A percentile compares a stretch with the other conserved stretches of the same genome.
These are phyloP conservation scores for Acanthochromis polyacanthus DNA, from an alignment of 2,113 vertebrate genomes.

Conservation along the genomic window DNA sequence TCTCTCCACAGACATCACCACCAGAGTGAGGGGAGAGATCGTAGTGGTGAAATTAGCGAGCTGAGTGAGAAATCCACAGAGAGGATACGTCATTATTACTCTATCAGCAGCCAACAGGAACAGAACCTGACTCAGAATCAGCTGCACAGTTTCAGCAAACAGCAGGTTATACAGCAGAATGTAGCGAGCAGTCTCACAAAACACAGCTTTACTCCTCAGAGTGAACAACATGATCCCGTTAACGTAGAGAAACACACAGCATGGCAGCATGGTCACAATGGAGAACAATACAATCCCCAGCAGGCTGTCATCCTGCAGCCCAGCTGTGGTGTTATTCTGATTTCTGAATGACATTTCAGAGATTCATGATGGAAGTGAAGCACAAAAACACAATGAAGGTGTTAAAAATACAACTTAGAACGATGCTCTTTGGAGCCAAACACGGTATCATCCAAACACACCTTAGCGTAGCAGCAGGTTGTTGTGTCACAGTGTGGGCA, in stretches of 20 bases:
- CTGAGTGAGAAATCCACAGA: constrained; percentile 45
- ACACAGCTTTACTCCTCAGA: constrained; percentile 35
- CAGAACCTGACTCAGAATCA: constrained; percentile 41
- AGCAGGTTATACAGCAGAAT: constrained; percentile 56
- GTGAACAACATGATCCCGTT: constrained; percentile 22
- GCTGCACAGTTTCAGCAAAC: constrained; percentile 58
- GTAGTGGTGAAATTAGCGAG: background rate
- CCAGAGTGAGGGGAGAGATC: constrained; percentile 69
- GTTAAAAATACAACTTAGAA: too few species aligned
- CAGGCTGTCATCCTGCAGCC: too few species aligned
- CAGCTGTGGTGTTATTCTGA: too few species aligned
- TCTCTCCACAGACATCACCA: constrained; percentile 79
- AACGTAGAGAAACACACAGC: constrained; percentile 29
- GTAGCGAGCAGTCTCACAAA: constrained; percentile 27
- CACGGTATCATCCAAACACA: too few species aligned
- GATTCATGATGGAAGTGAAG: too few species aligned
- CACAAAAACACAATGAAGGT: too few species aligned
- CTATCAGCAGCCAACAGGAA: constrained; percentile 18
- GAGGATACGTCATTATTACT: constrained; percentile 4
- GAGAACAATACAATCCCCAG: too few species aligned
- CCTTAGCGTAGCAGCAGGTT: too few species aligned
- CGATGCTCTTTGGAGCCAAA: too few species aligned
- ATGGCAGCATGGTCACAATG: too few species aligned
- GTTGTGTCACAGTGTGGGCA: too few species aligned
- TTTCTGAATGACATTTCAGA: too few species aligned